A percentile compares a stretch with the other conserved stretches of the same genome.
Evolutionary conservation across 1,140 invertebrate genomes (phyloP).

Genomic region (Ceratitis capitata): DNA sequence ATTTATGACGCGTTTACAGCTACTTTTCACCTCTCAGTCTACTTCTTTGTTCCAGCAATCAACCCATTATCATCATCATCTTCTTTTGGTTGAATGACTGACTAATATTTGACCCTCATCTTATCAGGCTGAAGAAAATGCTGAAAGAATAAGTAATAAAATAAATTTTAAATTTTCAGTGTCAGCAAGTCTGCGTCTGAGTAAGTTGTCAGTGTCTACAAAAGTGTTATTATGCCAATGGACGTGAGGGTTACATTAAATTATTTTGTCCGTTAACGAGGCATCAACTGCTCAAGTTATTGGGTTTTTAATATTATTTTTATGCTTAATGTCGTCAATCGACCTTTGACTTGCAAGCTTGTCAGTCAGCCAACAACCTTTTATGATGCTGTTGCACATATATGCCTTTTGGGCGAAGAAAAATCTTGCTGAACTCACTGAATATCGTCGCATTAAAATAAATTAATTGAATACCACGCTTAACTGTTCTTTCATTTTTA

Average conservation of each 20-base stretch:
- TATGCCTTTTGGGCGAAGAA: no score
- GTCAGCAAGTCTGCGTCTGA: background rate
- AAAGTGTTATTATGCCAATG: background rate
- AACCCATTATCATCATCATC: background rate
- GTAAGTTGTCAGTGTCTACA: background rate
- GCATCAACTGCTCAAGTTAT: background rate
- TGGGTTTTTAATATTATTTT: background rate
- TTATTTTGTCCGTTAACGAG: background rate
- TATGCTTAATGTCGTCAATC: background rate
- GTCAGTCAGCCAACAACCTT: background rate
- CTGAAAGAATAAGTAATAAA: background rate
- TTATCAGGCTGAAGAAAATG: background rate
- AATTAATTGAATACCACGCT: no score
- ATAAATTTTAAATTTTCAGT: background rate
- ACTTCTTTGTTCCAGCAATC: background rate
- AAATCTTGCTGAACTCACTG: no score
- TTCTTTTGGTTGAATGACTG: constrained; percentile 9
- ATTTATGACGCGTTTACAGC: background rate
- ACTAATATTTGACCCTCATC: constrained; percentile 21
- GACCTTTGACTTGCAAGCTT: background rate
- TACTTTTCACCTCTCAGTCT: background rate
- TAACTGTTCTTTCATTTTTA: no score
- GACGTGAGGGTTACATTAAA: background rate
- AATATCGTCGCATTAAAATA: no score
- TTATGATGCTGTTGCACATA: background rate